Percentiles rank a stretch among this genome's conserved stretches.
Conservation (phyloP, 2,888 invertebrate genomes). For the Nephrotoma flavescens region DNA sequence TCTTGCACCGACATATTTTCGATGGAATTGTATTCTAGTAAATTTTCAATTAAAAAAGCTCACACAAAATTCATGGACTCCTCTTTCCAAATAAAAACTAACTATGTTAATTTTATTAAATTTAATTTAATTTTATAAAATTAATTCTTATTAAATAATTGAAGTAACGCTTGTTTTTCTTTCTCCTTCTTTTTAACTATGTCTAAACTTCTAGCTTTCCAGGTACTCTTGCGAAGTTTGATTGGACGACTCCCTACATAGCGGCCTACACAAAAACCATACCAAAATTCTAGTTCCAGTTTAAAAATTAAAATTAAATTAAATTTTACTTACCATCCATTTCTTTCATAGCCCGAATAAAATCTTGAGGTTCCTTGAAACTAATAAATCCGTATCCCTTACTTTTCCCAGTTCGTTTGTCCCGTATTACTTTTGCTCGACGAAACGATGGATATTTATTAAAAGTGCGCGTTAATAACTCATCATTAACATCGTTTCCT, state of each 20-base stretch:
- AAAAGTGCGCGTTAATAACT: slow-evolving; percentile 89
- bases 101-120: not conserved
- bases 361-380: slow-evolving; percentile 94
- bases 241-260: slow-evolving; percentile 99
- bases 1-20: not conserved
- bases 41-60: not conserved
- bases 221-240: slow-evolving; percentile 90
- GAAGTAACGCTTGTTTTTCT: slow-evolving; percentile 74
- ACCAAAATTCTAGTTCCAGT: slow-evolving; percentile 14
- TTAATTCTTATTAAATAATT: slow-evolving; percentile 25
- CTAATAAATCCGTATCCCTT: slow-evolving; percentile 99
- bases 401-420: slow-evolving; percentile 93
- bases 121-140: not conserved
- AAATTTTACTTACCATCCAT: slow-evolving; percentile 73
- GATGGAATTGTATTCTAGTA: not conserved
- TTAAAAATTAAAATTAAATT: not conserved
- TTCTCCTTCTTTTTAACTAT: slow-evolving; percentile 91
- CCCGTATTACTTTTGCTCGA: slow-evolving; percentile 88
- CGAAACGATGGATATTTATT: slow-evolving; percentile 87
- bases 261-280: slow-evolving; percentile 46
- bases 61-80: not conserved
- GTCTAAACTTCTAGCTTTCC: slow-evolving; percentile 88
- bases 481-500: slow-evolving; percentile 98
- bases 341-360: slow-evolving; percentile 96
- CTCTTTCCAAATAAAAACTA: not conserved